Evolutionary conservation across 2,888 invertebrate species (phyloP).

Genomic region (Agonopterix subpropinquella): DNA sequence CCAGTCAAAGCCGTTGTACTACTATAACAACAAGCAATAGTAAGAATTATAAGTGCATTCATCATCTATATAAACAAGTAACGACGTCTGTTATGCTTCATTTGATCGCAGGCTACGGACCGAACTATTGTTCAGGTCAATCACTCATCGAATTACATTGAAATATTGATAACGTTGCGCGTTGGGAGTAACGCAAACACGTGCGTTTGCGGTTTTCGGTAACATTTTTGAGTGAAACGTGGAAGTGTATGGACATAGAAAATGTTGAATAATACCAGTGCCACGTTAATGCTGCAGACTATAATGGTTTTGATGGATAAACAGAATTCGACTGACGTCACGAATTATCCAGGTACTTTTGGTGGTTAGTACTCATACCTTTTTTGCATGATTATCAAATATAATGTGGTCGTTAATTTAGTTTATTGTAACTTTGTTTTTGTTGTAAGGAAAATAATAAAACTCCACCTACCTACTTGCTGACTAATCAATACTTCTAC

Average conservation of each 20-base stretch:
- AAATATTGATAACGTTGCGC: constrained; percentile 20
- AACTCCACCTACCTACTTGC: no score
- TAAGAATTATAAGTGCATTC: constrained; percentile 19
- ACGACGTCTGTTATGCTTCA: constrained; percentile 34
- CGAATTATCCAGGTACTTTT: constrained; percentile 47
- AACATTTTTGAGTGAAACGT: constrained; percentile 8
- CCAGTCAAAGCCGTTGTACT: no score
- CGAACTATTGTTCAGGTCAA: constrained; percentile 18
- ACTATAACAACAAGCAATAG: no score
- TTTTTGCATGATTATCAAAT: neutral
- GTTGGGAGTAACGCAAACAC: constrained; percentile 17
- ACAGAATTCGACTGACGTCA: constrained; percentile 60
- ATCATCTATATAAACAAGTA: constrained; percentile 55
- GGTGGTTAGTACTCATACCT: constrained; percentile 41
- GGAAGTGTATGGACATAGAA: constrained; percentile 14
- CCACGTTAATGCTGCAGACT: constrained; percentile 67
- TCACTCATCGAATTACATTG: constrained; percentile 31
- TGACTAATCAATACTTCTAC: no score
- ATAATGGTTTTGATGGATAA: constrained; percentile 70
- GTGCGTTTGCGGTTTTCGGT: constrained; percentile 14
- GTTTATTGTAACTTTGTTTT: no score
- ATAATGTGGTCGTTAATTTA: no score
- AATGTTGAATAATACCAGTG: constrained; percentile 68
- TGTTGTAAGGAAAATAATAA: no score
- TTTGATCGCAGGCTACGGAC: constrained; percentile 40